Percentiles rank a stretch among this genome's conserved stretches.
phyloP scores from a whole-genome alignment of 2,888 invertebrate species.

The Autographa gamma region DNA sequence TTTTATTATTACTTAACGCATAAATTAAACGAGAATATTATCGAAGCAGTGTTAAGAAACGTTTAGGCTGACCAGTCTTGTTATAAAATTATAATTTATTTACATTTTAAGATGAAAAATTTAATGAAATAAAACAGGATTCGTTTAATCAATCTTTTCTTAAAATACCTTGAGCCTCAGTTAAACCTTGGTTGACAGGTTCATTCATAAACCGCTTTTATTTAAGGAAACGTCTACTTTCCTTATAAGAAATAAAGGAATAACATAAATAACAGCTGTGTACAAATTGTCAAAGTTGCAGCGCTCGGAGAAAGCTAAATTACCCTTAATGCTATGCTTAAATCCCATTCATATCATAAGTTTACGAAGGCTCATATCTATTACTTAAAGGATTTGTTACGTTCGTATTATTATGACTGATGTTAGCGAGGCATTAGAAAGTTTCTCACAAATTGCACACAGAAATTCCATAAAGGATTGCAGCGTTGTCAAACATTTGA shows the following conservation, averaged over 20 bases:
- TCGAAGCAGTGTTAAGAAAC: too few species aligned
- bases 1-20: too few species aligned
- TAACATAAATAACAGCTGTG: conserved; percentile 43
- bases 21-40: too few species aligned
- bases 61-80: not conserved
- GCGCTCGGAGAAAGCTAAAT: conserved; percentile 32
- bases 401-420: conserved; percentile 22
- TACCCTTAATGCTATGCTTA: conserved; percentile 33
- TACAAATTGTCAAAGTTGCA: conserved; percentile 36
- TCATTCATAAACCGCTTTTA: conserved; percentile 4
- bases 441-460: conserved; percentile 3
- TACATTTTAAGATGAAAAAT: not conserved
- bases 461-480: conserved; percentile 16
- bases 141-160: not conserved
- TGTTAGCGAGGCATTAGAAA: conserved; percentile 12
- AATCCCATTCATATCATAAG: conserved; percentile 39
- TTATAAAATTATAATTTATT: not conserved
- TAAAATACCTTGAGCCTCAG: not conserved
- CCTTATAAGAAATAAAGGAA: conserved; percentile 16
- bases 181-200: not conserved
- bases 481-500: conserved; percentile 11
- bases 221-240: not conserved
- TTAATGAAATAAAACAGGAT: not conserved
- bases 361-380: conserved; percentile 18
- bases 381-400: conserved; percentile 20